phyloP scores from a whole-genome alignment of 2,113 vertebrate species.

The Lepus europaeus region DNA sequence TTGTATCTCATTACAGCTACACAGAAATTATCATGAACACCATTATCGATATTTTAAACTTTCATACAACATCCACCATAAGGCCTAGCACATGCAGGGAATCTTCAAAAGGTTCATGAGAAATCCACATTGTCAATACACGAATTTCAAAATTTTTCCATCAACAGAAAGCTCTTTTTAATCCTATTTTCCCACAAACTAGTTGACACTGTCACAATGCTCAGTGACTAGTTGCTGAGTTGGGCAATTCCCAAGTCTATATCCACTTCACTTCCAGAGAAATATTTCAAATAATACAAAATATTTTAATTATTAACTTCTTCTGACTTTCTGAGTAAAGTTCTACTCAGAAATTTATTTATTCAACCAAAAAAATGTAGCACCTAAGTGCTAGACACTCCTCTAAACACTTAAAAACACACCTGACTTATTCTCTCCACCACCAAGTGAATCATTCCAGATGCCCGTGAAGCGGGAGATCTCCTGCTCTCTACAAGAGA shows the following conservation, averaged over 20 bases:
- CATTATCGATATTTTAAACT: background rate
- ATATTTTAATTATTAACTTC: background rate
- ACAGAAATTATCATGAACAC: background rate
- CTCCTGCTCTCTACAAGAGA: no score
- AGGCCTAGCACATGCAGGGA: no score
- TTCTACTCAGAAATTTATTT: background rate
- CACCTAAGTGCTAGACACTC: background rate
- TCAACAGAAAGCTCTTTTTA: no score
- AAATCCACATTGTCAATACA: no score
- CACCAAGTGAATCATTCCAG: background rate
- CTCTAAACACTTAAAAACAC: background rate
- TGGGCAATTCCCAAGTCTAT: background rate
- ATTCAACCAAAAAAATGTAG: background rate
- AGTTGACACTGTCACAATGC: no score
- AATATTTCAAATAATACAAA: background rate
- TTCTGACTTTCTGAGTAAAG: background rate
- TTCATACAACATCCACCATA: background rate
- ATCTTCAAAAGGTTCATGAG: no score
- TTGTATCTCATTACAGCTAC: background rate
- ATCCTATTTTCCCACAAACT: no score
- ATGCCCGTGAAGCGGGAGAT: no score
- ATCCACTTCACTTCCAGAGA: background rate
- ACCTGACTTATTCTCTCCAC: background rate
- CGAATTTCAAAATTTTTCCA: no score
- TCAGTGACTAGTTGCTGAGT: background rate